Evolutionary conservation across 2,113 vertebrate genomes (phyloP), one percentile per base, ranked within the genome.

Genomic region (Poeciliopsis retropinna): DNA sequence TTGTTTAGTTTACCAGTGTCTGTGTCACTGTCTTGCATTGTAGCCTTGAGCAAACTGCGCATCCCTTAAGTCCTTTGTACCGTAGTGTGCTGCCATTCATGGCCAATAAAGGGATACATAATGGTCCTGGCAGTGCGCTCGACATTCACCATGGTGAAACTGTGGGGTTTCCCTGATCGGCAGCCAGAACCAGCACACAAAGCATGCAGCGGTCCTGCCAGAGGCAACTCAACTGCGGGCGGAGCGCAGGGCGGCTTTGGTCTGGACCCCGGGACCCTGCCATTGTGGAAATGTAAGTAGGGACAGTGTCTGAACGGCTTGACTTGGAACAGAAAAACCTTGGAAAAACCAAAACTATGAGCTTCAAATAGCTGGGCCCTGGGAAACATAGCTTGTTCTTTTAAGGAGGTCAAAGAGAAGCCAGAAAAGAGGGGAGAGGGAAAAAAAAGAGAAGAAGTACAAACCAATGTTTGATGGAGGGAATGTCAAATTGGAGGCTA

Each of bases 281-380:
- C 91, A 92, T 93, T 93, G 91, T 92, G 91, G 92, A 93, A 87
- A 91, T 92, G 90, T 90, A 89, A 93, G 92, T 91, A 83, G 90
- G 91, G 91, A 92, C 90, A 92, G 86, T 88, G 91, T 90, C 90
- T 91, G 89, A 91, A 91, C 85, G 85, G 83, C 84, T 84, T 83
- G 83, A 91, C 88, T 80, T 93, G 90, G 91, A 92, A 79, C 85
- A 90, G 88, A 91, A 91, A 89, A 92, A 80, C 82, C 89, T 90
- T 37, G 34, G 84, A 90, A 93, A 88, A 92, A 93, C 92, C 92
- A 93, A 93, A 93, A 93, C 85, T 93, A 93, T 93, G 92, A 92
- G 91, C 92, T 93, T 91, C 91, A 93, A 93, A 93, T 93, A 93
- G 92, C 91, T 88, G 87, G 91, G 87, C 86, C 92, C 91, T 93